These are phyloP conservation scores for Cantharis flavilabris DNA, from an alignment of 2,888 invertebrate species.

Conservation along the genomic window DNA sequence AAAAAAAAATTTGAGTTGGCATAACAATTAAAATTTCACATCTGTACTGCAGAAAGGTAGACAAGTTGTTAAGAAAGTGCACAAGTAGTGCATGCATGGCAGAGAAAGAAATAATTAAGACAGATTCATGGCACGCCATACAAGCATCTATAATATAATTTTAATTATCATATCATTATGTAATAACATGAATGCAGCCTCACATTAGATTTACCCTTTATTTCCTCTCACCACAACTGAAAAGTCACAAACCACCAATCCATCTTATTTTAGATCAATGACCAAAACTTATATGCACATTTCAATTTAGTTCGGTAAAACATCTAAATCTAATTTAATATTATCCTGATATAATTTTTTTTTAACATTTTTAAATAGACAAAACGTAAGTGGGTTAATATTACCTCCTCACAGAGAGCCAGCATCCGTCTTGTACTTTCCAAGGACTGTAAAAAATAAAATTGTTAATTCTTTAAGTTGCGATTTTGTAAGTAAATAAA, in stretches of 20 bases:
- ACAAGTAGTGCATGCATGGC: conserved; percentile 32
- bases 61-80: conserved; percentile 33
- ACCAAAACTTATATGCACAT: not conserved
- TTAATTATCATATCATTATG: conserved; percentile 6
- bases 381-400: conserved; percentile 3
- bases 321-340: not conserved
- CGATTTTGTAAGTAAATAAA: too few species aligned
- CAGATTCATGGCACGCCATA: conserved; percentile 31
- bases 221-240: conserved; percentile 6
- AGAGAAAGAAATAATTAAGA: conserved; percentile 21
- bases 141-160: conserved; percentile 24
- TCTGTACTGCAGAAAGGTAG: conserved; percentile 48
- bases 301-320: not conserved
- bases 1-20: conserved; percentile 22
- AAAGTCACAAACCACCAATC: conserved; percentile 13
- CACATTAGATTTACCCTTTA: conserved; percentile 26
- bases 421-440: conserved; percentile 92
- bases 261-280: not conserved
- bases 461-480: not conserved
- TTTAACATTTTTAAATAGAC: not conserved
- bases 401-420: conserved; percentile 91
- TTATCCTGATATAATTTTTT: not conserved
- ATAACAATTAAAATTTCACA: conserved; percentile 43
- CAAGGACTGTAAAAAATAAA: conserved; percentile 76
- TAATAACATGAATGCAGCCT: conserved; percentile 22